These are phyloP conservation scores for Drosophila subquinaria DNA, from an alignment of 2,888 invertebrate species.

Conservation along the genomic window DNA sequence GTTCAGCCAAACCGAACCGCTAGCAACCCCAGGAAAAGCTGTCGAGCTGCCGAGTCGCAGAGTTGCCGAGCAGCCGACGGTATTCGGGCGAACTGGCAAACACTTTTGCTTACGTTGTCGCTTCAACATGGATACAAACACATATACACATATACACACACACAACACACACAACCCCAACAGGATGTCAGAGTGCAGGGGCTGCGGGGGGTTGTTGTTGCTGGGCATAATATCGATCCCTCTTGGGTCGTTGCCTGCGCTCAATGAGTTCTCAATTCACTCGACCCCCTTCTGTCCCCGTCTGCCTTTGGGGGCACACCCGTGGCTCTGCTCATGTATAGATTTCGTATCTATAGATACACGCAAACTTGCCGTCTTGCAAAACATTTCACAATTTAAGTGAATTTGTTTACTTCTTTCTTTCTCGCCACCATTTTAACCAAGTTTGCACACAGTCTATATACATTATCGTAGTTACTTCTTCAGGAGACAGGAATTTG, in stretches of 20 bases:
- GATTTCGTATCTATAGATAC: conserved; percentile 61
- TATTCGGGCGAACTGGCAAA: conserved; percentile 58
- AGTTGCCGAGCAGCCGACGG: conserved; percentile 49
- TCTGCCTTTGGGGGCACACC: conserved; percentile 4
- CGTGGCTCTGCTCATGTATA: conserved; percentile 37
- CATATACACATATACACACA: conserved; percentile 15
- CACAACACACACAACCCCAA: conserved; percentile 39
- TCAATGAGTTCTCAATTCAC: conserved; percentile 80
- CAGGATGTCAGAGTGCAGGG: neutral
- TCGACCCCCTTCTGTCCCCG: conserved; percentile 19
- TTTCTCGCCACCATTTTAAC: conserved; percentile 18
- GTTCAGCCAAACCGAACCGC: conserved; percentile 4
- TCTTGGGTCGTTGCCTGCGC: conserved; percentile 79
- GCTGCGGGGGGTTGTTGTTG: conserved; percentile 26
- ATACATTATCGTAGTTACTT: conserved; percentile 1
- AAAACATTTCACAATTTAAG: conserved; percentile 33
- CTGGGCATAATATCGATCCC: conserved; percentile 78
- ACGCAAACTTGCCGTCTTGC: conserved; percentile 19
- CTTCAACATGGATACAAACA: conserved; percentile 28
- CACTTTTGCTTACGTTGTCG: conserved; percentile 78
- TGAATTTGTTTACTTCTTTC: conserved; percentile 20
- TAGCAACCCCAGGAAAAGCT: conserved; percentile 53
- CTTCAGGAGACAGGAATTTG: conserved; percentile 33
- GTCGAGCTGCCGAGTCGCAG: conserved; percentile 20
- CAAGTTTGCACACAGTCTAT: conserved; percentile 4